Evolutionary conservation across 2,113 vertebrate genomes (phyloP).

Genomic region (Chaetorhynchus papuensis): DNA sequence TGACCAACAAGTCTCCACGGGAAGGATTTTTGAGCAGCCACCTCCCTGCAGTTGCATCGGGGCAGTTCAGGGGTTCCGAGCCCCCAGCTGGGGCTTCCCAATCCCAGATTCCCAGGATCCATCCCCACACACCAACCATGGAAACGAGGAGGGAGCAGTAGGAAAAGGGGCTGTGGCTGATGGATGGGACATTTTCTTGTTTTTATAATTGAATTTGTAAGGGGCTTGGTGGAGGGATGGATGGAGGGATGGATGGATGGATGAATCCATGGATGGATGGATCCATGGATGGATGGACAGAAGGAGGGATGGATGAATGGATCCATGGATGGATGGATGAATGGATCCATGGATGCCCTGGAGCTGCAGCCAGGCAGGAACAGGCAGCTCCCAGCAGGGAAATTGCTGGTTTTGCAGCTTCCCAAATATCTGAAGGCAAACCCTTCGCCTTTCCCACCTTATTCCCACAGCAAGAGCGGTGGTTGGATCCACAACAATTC

Average conservation of each 20-base stretch:
- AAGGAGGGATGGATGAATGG: background rate
- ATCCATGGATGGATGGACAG: no score
- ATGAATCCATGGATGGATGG: background rate
- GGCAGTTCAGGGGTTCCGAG: background rate
- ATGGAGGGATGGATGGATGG: background rate
- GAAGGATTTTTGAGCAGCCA: background rate
- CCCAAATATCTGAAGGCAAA: background rate
- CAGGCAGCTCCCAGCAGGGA: background rate
- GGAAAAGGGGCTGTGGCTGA: background rate
- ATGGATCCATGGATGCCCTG: background rate
- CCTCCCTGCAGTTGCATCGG: fast-evolving
- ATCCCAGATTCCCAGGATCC: background rate
- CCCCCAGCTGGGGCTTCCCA: fast-evolving
- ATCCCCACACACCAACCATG: fast-evolving
- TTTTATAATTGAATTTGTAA: background rate
- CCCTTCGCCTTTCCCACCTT: background rate
- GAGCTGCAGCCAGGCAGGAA: background rate
- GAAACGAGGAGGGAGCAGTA: background rate
- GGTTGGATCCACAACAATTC: background rate
- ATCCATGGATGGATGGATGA: background rate
- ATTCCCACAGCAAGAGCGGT: fast-evolving
- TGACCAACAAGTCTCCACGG: fast-evolving
- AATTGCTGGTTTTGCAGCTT: background rate
- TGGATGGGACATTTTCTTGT: fast-evolving
- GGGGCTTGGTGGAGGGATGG: background rate